These are phyloP conservation scores for Drosophila tsacasi DNA, from an alignment of 1,140 invertebrate species.

Conservation along the genomic window DNA sequence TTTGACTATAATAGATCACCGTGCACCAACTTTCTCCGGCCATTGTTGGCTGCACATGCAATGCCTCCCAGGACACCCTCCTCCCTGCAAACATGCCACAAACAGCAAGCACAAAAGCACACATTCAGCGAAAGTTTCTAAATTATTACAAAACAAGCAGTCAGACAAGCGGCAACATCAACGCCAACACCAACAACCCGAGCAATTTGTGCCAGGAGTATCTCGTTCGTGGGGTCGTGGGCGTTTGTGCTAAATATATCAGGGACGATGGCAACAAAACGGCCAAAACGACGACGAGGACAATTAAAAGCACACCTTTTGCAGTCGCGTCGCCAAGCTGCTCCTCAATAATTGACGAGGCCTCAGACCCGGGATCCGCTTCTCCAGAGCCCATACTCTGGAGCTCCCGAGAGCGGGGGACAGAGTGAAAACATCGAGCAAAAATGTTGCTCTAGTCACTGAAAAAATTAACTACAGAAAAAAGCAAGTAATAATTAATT, in stretches of 20 bases:
- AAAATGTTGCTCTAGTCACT: slow-evolving; percentile 60
- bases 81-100: slow-evolving; percentile 49
- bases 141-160: slow-evolving; percentile 81
- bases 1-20: slow-evolving; percentile 12
- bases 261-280: slow-evolving; percentile 28
- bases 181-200: slow-evolving; percentile 41
- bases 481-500: no score
- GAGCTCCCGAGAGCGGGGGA: background rate
- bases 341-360: slow-evolving; percentile 77
- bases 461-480: background rate
- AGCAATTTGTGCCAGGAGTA: slow-evolving; percentile 70
- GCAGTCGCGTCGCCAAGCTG: slow-evolving; percentile 60
- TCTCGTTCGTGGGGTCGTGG: slow-evolving; percentile 36
- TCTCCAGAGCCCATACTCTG: background rate
- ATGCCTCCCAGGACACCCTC: slow-evolving; percentile 8
- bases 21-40: slow-evolving; percentile 42
- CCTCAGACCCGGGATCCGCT: slow-evolving; percentile 20
- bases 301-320: slow-evolving; percentile 83
- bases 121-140: slow-evolving; percentile 80
- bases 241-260: slow-evolving; percentile 70
- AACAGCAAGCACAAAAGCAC: slow-evolving; percentile 65
- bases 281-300: slow-evolving; percentile 43
- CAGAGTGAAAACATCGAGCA: slow-evolving; percentile 66
- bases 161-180: slow-evolving; percentile 60
- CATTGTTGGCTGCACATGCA: slow-evolving; percentile 58